phyloP scores from a whole-genome alignment of 2,888 invertebrate genomes.

The Linyphia triangularis region DNA sequence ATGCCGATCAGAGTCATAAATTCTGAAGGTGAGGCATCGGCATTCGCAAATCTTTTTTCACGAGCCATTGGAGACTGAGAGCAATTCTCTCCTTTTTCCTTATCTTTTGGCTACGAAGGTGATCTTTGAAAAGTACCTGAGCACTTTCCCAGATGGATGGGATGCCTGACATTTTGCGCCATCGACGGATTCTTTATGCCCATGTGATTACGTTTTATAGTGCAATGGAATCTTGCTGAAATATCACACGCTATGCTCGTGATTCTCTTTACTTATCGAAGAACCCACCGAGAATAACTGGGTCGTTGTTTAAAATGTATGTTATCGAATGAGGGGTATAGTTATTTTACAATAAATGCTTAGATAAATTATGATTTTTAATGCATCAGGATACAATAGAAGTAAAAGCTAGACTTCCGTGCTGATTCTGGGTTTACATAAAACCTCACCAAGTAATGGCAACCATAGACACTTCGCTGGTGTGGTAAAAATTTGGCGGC shows the following conservation, averaged over 20 bases:
- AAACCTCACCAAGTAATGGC: too few species aligned
- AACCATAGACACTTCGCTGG: too few species aligned
- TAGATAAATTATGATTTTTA: too few species aligned
- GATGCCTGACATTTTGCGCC: neutral
- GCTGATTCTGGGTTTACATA: too few species aligned
- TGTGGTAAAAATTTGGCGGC: too few species aligned
- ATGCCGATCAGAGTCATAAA: constrained; percentile 3
- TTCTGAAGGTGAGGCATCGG: neutral
- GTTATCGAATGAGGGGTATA: too few species aligned
- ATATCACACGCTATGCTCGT: neutral
- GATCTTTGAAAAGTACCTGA: neutral
- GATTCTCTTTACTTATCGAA: too few species aligned
- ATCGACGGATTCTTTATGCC: neutral
- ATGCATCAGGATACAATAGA: too few species aligned
- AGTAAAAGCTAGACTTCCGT: too few species aligned
- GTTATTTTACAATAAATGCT: too few species aligned
- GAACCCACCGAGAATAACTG: too few species aligned
- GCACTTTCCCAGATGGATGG: neutral
- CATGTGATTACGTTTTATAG: neutral
- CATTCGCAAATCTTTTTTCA: neutral
- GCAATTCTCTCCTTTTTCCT: neutral
- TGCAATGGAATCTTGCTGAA: neutral
- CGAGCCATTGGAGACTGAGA: neutral
- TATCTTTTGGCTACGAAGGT: neutral
- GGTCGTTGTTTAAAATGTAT: too few species aligned